These are phyloP conservation scores for Stichopus chloronotus DNA, from an alignment of 35 echinoderm and acorn worm species.

Conservation along the genomic window DNA sequence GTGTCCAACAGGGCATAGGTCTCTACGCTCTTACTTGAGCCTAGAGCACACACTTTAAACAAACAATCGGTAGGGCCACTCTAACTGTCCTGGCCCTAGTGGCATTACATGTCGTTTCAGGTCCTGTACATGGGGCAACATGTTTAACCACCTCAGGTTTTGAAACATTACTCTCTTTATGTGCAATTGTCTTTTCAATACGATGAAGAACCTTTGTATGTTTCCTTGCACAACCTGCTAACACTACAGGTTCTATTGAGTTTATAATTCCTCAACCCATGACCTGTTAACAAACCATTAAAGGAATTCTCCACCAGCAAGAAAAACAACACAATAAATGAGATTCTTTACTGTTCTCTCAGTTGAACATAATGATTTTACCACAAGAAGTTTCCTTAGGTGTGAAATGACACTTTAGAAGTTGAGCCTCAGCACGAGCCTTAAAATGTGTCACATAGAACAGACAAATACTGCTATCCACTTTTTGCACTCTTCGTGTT, in stretches of 20 bases:
- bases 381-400: too few species aligned
- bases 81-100: slow-evolving; percentile 41
- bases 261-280: slow-evolving; percentile 8
- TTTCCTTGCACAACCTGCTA: slow-evolving; percentile 51
- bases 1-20: slow-evolving; percentile 60
- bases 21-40: neutral
- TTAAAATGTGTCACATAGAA: too few species aligned
- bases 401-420: too few species aligned
- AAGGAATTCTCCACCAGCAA: too few species aligned
- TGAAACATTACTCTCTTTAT: neutral
- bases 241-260: slow-evolving; percentile 34
- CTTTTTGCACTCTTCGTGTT: too few species aligned
- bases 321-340: too few species aligned
- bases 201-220: slow-evolving; percentile 65
- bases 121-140: neutral
- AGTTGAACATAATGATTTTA: too few species aligned
- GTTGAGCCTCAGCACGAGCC: too few species aligned
- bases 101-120: neutral
- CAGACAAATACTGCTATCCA: too few species aligned
- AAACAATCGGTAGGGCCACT: slow-evolving; percentile 65
- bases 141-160: neutral
- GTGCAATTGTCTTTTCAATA: neutral
- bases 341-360: too few species aligned
- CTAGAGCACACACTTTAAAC: slow-evolving; percentile 41
- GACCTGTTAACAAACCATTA: slow-evolving; percentile 37